A percentile compares a stretch with the other conserved stretches of the same genome.
Evolutionary conservation across 2,888 invertebrate genomes (phyloP).

Genomic region (Morpho helenor): DNA sequence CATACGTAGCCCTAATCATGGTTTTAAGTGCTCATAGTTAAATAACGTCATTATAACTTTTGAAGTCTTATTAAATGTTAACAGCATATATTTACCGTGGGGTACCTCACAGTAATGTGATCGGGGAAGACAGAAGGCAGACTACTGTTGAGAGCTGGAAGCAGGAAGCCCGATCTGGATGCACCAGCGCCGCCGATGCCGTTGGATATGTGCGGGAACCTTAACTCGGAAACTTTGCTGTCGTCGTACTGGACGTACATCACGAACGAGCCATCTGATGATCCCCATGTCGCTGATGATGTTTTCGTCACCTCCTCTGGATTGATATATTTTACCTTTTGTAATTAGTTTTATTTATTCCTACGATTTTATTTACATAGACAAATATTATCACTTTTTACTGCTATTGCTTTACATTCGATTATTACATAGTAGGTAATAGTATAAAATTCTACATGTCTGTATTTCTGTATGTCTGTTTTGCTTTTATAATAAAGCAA

Average conservation of each 20-base stretch:
- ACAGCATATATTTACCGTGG: conserved; percentile 79
- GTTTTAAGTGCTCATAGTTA: too few relatives aligned
- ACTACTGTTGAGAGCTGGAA: conserved; percentile 60
- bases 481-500: too few relatives aligned
- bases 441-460: too few relatives aligned
- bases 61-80: background rate
- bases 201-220: conserved; percentile 90
- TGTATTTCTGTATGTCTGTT: too few relatives aligned
- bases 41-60: background rate
- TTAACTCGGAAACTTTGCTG: conserved; percentile 85
- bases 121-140: conserved; percentile 86
- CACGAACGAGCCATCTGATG: conserved; percentile 88
- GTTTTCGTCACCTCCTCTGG: conserved; percentile 92
- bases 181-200: conserved; percentile 82
- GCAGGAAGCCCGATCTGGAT: conserved; percentile 68
- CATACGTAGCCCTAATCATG: too few relatives aligned
- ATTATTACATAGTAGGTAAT: too few relatives aligned
- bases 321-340: background rate
- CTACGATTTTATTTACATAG: too few relatives aligned
- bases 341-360: too few relatives aligned
- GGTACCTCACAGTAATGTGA: conserved; percentile 89
- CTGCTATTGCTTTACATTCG: too few relatives aligned
- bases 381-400: too few relatives aligned
- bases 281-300: conserved; percentile 93
- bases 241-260: conserved; percentile 94